Evolutionary conservation across 2,888 invertebrate genomes (phyloP).

Genomic region (Lithophane ornitopus): DNA sequence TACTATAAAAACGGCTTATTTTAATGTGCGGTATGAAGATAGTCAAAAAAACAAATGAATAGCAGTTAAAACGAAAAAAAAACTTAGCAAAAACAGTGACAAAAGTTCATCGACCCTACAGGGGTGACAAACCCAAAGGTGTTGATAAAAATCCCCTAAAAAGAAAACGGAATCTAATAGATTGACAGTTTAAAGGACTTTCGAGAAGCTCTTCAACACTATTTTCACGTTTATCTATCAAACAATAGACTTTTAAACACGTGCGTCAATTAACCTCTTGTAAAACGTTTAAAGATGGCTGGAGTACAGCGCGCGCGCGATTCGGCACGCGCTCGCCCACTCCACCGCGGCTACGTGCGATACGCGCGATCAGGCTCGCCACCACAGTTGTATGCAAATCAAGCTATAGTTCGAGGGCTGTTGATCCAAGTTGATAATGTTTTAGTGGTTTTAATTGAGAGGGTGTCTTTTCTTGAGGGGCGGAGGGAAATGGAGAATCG

Average conservation of each 20-base stretch:
- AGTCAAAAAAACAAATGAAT: neutral
- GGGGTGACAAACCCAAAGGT: slow-evolving; percentile 8
- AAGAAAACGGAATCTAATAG: slow-evolving; percentile 28
- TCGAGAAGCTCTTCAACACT: slow-evolving; percentile 57
- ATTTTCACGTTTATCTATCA: slow-evolving; percentile 66
- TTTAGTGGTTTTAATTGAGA: slow-evolving; percentile 62
- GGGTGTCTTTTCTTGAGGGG: slow-evolving; percentile 58
- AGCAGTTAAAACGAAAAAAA: neutral
- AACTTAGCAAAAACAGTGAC: neutral
- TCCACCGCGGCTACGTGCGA: slow-evolving; percentile 64
- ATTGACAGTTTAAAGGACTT: slow-evolving; percentile 52
- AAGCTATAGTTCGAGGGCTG: slow-evolving; percentile 57
- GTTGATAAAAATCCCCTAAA: slow-evolving; percentile 19
- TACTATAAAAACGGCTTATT: neutral
- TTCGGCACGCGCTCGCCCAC: slow-evolving; percentile 80
- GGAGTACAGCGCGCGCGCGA: slow-evolving; percentile 72
- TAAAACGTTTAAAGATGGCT: slow-evolving; percentile 62
- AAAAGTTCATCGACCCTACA: slow-evolving; percentile 7
- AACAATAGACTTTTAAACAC: slow-evolving; percentile 74
- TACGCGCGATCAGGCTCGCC: slow-evolving; percentile 69
- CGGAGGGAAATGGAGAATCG: slow-evolving; percentile 16
- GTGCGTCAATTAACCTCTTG: slow-evolving; percentile 81
- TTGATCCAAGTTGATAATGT: slow-evolving; percentile 64
- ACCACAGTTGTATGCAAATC: slow-evolving; percentile 64
- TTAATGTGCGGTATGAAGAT: neutral